Evolutionary conservation across 2,888 invertebrate genomes (phyloP).

Genomic region (Acrocera orbiculus): DNA sequence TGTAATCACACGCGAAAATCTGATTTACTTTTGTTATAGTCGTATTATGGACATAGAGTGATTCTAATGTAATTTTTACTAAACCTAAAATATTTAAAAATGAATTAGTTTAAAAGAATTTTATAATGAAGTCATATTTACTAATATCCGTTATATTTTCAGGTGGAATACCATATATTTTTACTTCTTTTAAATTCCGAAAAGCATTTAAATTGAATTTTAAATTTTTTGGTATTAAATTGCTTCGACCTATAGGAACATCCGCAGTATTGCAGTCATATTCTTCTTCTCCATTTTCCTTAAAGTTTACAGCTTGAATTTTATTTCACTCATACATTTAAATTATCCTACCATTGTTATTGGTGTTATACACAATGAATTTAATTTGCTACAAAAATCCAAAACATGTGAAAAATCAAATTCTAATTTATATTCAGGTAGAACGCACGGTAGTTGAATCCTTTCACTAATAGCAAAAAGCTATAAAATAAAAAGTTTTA

Average conservation of each 20-base stretch:
- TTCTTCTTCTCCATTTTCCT: conserved; percentile 5
- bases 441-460: conserved; percentile 69
- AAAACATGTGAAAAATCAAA: conserved; percentile 82
- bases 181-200: conserved; percentile 54
- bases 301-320: background rate
- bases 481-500: conserved; percentile 35
- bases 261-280: conserved; percentile 24
- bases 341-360: too few relatives aligned
- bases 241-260: conserved; percentile 56
- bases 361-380: too few relatives aligned
- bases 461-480: conserved; percentile 79
- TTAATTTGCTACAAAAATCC: conserved; percentile 69
- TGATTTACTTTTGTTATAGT: conserved; percentile 43
- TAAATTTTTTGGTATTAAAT: conserved; percentile 63
- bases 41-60: conserved; percentile 27
- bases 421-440: conserved; percentile 57
- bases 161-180: conserved; percentile 49
- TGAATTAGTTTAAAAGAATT: background rate
- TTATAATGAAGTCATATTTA: too few relatives aligned
- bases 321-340: too few relatives aligned
- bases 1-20: conserved; percentile 66
- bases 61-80: conserved; percentile 32
- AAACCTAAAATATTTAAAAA: conserved; percentile 12
- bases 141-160: conserved; percentile 44
- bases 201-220: conserved; percentile 69